phyloP scores from a whole-genome alignment of 2,888 invertebrate genomes.

The Lamproptera curius region DNA sequence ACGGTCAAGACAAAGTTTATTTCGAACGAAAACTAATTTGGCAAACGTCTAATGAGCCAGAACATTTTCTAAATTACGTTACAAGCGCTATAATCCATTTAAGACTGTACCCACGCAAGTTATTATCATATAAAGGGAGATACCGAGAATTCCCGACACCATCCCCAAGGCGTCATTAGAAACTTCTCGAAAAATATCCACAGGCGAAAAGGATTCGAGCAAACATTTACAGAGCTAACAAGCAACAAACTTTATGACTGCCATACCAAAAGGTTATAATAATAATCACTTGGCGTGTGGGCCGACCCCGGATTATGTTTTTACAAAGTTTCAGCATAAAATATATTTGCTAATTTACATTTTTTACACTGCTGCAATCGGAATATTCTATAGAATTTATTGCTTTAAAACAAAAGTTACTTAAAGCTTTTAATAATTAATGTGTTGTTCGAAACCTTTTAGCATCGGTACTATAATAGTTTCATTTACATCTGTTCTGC shows the following conservation, averaged over 20 bases:
- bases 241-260: conserved; percentile 13
- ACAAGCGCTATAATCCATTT: neutral
- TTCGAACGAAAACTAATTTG: no score
- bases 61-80: no score
- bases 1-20: no score
- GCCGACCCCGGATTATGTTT: neutral
- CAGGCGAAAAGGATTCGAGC: conserved; percentile 13
- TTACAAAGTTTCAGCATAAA: neutral
- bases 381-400: no score
- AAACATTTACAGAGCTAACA: conserved; percentile 14
- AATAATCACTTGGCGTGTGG: conserved; percentile 5
- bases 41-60: no score
- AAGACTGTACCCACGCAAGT: neutral
- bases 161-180: conserved; percentile 11
- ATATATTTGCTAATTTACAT: no score
- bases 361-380: no score
- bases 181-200: conserved; percentile 17
- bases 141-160: neutral
- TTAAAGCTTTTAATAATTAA: no score
- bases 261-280: conserved; percentile 9
- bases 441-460: no score
- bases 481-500: no score
- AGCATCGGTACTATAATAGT: no score
- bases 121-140: neutral
- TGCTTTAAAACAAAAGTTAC: no score